phyloP scores from a whole-genome alignment of 1,140 invertebrate genomes.

The Carposina sasakii region DNA sequence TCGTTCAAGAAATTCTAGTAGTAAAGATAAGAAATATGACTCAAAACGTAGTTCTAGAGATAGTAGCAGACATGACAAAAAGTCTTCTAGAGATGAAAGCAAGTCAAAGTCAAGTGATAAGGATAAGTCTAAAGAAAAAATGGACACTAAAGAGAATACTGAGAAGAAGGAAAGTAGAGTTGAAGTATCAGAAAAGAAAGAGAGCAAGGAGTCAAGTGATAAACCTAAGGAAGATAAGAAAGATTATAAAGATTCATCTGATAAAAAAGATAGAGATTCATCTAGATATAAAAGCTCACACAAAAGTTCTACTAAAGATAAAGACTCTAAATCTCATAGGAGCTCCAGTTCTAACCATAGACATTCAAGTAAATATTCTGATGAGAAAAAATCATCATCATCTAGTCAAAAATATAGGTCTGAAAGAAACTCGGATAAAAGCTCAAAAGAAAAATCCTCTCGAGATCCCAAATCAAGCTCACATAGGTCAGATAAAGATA shows the following conservation, averaged over 20 bases:
- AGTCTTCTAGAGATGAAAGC: slow-evolving; percentile 50
- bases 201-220: too few species aligned
- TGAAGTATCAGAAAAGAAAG: too few species aligned
- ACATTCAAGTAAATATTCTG: slow-evolving; percentile 55
- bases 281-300: too few species aligned
- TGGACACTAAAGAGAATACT: too few species aligned
- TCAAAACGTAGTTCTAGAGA: slow-evolving; percentile 61
- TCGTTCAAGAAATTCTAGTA: background rate
- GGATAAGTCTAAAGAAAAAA: too few species aligned
- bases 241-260: slow-evolving; percentile 44
- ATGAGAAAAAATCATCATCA: slow-evolving; percentile 44
- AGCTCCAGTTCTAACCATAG: slow-evolving; percentile 58
- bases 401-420: slow-evolving; percentile 46
- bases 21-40: slow-evolving; percentile 62
- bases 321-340: slow-evolving; percentile 39
- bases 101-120: too few species aligned
- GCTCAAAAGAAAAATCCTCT: slow-evolving; percentile 54
- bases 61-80: slow-evolving; percentile 50
- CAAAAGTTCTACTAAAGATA: slow-evolving; percentile 46
- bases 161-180: too few species aligned
- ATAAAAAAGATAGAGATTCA: slow-evolving; percentile 64
- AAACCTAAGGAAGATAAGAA: slow-evolving; percentile 54
- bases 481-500: slow-evolving; percentile 60
- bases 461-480: slow-evolving; percentile 60
- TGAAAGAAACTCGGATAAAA: slow-evolving; percentile 41